Conservation (phyloP, 2,888 invertebrate genomes). For the Drosophila tanythrix region DNA sequence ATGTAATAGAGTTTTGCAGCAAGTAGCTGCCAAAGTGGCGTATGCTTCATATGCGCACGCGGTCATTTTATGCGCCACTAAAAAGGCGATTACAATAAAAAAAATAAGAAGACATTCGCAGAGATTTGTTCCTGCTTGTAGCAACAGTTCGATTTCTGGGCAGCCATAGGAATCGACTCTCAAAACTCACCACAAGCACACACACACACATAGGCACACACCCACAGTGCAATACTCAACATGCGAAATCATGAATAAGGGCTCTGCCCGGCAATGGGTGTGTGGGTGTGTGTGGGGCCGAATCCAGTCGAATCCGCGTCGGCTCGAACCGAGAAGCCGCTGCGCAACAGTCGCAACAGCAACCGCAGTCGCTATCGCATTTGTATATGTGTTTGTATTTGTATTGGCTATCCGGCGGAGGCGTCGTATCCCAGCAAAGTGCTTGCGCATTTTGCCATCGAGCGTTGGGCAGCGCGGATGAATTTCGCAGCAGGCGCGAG, state of each 20-base stretch:
- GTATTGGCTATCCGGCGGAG: slow-evolving; percentile 22
- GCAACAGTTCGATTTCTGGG: slow-evolving; percentile 9
- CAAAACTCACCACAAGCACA: slow-evolving; percentile 57
- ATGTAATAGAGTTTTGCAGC: slow-evolving; percentile 30
- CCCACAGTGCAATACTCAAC: slow-evolving; percentile 36
- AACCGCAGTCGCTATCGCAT: slow-evolving; percentile 25
- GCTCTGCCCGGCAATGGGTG: neutral
- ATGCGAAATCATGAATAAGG: slow-evolving; percentile 13
- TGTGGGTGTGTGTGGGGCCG: slow-evolving; percentile 25
- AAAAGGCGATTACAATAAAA: slow-evolving; percentile 24
- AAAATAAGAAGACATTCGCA: slow-evolving; percentile 4
- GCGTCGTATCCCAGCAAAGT: slow-evolving; percentile 60
- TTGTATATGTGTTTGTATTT: slow-evolving; percentile 6
- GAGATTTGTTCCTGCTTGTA: slow-evolving; percentile 33
- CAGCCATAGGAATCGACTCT: slow-evolving; percentile 60
- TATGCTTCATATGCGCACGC: slow-evolving; percentile 27
- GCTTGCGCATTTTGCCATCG: slow-evolving; percentile 77
- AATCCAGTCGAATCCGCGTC: slow-evolving; percentile 63
- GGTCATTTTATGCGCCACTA: slow-evolving; percentile 35
- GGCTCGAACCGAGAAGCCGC: slow-evolving; percentile 35
- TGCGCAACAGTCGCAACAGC: slow-evolving; percentile 39
- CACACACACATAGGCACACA: slow-evolving; percentile 22
- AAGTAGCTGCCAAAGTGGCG: slow-evolving; percentile 7
- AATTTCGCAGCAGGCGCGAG: slow-evolving; percentile 65
- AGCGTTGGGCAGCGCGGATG: slow-evolving; percentile 78